Base-by-base conservation (phyloP, 2,113 vertebrate genomes). In the Notarius quadriscutis region DNA sequence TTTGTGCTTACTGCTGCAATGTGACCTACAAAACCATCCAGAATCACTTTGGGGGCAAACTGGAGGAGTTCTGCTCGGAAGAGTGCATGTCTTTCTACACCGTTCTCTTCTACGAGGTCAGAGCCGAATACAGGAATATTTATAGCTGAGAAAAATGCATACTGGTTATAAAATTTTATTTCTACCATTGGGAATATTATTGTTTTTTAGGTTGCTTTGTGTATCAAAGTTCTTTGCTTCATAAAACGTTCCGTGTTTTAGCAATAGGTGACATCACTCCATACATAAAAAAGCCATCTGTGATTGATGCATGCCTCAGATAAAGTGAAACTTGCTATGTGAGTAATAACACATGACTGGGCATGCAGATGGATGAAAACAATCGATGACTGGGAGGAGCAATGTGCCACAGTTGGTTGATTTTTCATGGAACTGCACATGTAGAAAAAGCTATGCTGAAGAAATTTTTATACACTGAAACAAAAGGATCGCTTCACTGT, bases 71-170 rank as follows among this genome's bases (percentile, higher is more conserved):
- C 92, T 99, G 98, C 90, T 96, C 94, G 78, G 96, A 98, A 78
- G 96, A 97, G n/a, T 99, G 98, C 95, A 98, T 99, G 97, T 99
- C 97, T 60, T 97, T 97, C 88, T 98, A 96, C 89, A 98, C 97
- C 0, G 97, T 98, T 85, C 94, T 99, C 85, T 99, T 97, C 93
- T 99, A 97, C 89, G 97, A 99, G 96, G 95, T 99, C 89, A 89
- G 86, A 85, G 8, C 15, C 4, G 14, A 58, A 58, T 48, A 48
- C 15, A 1, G 53, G 4, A 4, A 10, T 18, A 14, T 12, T 50
- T 63, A 25, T 82, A 1, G 22, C 10, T 20, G 65, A 14, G 27
- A 67, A n/a, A 12, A 63, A 6, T 27, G 4, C 30, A 5, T n/a
- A n/a, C 25, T 69, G 1, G n/a, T 69, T 15, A 34, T 17, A 30